Percentiles rank a stretch among this genome's conserved stretches.
Conservation (phyloP, 1,140 invertebrate genomes). For the Drosophila neocordata region DNA sequence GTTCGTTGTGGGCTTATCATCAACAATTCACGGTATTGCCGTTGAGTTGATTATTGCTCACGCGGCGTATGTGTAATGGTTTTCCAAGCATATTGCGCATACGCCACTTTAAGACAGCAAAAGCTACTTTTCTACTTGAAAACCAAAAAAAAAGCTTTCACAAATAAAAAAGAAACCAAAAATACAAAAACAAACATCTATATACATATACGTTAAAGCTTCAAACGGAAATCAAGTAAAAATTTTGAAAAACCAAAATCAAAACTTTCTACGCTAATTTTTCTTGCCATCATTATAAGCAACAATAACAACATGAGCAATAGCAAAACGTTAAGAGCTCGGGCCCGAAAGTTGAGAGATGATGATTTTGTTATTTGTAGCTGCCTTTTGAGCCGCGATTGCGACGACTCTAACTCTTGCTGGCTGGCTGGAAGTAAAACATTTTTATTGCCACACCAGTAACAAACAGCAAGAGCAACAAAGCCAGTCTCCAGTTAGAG, state of each 20-base stretch:
- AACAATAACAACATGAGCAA: slow-evolving; percentile 29
- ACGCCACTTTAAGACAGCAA: slow-evolving; percentile 38
- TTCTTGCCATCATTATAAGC: slow-evolving; percentile 3
- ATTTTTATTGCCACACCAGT: slow-evolving; percentile 75
- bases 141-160: slow-evolving; percentile 28
- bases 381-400: slow-evolving; percentile 68
- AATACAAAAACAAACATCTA: no score
- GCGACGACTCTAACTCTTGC: slow-evolving; percentile 33
- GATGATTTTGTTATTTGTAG: slow-evolving; percentile 28
- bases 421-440: slow-evolving; percentile 55
- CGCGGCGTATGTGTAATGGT: slow-evolving; percentile 66
- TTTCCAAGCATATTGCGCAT: slow-evolving; percentile 68
- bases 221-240: slow-evolving; percentile 44
- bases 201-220: slow-evolving; percentile 6
- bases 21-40: slow-evolving; percentile 30
- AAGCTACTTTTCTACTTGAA: slow-evolving; percentile 1
- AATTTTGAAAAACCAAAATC: slow-evolving; percentile 29
- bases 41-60: slow-evolving; percentile 43
- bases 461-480: slow-evolving; percentile 50
- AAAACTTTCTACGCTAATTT: slow-evolving; percentile 76
- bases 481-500: slow-evolving; percentile 30
- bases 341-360: slow-evolving; percentile 8
- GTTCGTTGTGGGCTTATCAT: slow-evolving; percentile 45
- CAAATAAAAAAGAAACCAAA: slow-evolving; percentile 21
- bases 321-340: slow-evolving; percentile 8